Evolutionary conservation across 2,888 invertebrate species (phyloP).

Genomic region (Synergus itoensis): DNA sequence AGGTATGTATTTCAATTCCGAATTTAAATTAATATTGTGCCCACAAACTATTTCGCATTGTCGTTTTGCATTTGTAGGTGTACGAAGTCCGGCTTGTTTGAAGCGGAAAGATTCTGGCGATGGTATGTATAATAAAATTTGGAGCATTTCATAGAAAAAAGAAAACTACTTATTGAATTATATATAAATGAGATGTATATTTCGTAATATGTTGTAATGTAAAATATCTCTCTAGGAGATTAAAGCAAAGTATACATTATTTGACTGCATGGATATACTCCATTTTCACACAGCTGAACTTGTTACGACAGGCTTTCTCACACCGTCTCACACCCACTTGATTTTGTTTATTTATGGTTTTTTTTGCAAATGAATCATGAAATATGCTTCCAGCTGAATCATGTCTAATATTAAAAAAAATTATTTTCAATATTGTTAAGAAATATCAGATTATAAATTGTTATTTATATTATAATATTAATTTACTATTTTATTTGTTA

Average conservation of each 20-base stretch:
- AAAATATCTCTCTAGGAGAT: not conserved
- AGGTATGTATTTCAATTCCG: conserved; percentile 16
- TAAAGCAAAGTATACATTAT: not conserved
- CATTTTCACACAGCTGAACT: not conserved
- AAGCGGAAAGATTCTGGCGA: conserved; percentile 55
- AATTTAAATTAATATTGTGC: not conserved
- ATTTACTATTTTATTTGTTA: too few relatives aligned
- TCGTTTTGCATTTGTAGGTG: conserved; percentile 44
- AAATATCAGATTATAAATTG: too few relatives aligned
- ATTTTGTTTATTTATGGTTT: not conserved
- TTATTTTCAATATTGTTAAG: too few relatives aligned
- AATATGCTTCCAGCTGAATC: not conserved
- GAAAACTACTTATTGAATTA: not conserved
- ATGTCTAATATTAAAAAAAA: not conserved
- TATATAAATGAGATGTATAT: not conserved
- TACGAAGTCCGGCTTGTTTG: conserved; percentile 44
- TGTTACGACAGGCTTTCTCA: not conserved
- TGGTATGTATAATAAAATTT: conserved; percentile 48
- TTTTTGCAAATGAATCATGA: not conserved
- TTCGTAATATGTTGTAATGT: not conserved
- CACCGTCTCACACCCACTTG: not conserved
- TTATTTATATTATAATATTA: too few relatives aligned
- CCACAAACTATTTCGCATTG: not conserved
- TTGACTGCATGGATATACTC: not conserved
- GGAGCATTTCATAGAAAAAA: not conserved